phyloP scores from a whole-genome alignment of 2,113 vertebrate species.

The Oenanthe melanoleuca region DNA sequence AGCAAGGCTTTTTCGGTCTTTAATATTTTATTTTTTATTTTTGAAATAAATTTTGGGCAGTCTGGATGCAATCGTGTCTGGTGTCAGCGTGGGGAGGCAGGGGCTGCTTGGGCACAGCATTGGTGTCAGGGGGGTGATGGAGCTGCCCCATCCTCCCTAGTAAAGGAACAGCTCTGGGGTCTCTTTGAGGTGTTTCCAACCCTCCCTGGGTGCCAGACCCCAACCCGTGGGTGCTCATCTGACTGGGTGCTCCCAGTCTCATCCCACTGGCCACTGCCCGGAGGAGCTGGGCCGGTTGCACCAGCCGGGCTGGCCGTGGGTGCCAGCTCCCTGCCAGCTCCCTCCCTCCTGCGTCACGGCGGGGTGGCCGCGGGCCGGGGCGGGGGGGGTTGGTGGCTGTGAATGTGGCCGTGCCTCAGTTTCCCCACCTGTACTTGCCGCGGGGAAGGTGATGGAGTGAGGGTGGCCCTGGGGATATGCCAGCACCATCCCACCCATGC shows the following conservation, averaged over 20 bases:
- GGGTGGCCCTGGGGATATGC: background rate
- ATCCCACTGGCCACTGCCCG: background rate
- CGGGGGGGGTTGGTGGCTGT: background rate
- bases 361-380: background rate
- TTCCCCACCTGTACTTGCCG: background rate
- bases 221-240: background rate
- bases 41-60: conserved; percentile 56
- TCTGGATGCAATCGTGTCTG: background rate
- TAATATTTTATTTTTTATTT: conserved; percentile 57
- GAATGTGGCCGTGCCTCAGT: background rate
- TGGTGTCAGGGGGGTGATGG: no score
- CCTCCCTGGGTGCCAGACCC: background rate
- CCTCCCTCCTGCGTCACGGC: background rate
- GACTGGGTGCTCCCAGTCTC: background rate
- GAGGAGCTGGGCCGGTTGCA: conserved; percentile 14
- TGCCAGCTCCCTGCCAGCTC: background rate
- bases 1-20: conserved; percentile 10
- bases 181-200: background rate
- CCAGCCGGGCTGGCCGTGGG: background rate
- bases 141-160: no score
- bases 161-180: background rate
- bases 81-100: rapidly evolving
- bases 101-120: no score
- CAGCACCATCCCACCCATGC: background rate
- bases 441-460: background rate